These are phyloP conservation scores for Gorsachius magnificus DNA, from an alignment of 2,797 vertebrate genomes.

Conservation along the genomic window DNA sequence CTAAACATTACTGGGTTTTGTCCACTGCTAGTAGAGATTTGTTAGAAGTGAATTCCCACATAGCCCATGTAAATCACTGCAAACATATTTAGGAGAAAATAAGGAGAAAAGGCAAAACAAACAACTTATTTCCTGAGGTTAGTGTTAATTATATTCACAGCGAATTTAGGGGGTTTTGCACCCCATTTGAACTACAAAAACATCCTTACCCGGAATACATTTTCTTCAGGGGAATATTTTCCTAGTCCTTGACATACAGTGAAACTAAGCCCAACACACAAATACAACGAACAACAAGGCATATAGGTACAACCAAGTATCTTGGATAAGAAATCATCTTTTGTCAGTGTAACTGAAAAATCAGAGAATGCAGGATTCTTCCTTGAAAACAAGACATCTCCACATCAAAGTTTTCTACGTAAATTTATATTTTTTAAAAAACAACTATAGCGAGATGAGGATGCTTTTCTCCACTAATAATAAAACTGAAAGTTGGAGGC, in stretches of 20 bases:
- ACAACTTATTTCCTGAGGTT: neutral
- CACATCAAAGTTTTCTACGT: neutral
- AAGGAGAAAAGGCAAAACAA: neutral
- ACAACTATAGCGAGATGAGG: neutral
- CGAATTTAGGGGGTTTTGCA: accelerated
- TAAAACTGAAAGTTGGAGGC: neutral
- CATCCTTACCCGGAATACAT: neutral
- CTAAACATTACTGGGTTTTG: neutral
- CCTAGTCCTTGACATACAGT: neutral
- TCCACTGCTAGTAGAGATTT: neutral
- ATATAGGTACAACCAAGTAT: neutral
- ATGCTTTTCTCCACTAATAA: neutral
- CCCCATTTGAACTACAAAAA: neutral
- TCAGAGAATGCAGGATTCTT: neutral
- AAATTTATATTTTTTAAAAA: neutral
- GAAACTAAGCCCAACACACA: neutral
- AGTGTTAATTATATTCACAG: neutral
- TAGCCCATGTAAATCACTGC: neutral
- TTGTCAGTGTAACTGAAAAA: neutral
- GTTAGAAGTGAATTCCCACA: neutral
- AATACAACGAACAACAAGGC: neutral
- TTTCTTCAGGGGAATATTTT: neutral
- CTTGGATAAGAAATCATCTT: neutral
- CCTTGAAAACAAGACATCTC: neutral
- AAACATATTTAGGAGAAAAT: neutral